A percentile compares a stretch with the other conserved stretches of the same genome.
Evolutionary conservation across 2,113 vertebrate species (phyloP).

Genomic region (Lipotes vexillifer): DNA sequence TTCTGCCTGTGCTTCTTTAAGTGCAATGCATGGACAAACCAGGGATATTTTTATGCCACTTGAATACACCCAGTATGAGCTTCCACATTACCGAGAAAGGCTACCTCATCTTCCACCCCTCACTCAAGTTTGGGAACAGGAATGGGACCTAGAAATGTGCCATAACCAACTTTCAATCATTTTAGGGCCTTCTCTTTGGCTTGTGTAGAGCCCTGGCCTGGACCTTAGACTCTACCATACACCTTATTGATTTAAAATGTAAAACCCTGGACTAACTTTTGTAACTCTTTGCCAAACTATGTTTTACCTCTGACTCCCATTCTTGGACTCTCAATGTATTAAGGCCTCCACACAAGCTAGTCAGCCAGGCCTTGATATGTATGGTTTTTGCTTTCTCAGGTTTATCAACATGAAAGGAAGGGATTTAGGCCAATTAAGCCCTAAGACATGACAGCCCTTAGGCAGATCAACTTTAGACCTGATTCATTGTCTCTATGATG

Average conservation of each 20-base stretch:
- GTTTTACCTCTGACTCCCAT: background rate
- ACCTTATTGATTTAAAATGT: background rate
- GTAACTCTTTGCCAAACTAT: conserved; percentile 12
- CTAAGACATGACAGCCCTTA: background rate
- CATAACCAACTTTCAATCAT: background rate
- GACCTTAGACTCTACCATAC: background rate
- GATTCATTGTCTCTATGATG: background rate
- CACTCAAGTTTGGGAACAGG: background rate
- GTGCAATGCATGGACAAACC: background rate
- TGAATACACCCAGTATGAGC: background rate
- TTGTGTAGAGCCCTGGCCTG: background rate
- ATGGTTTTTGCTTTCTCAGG: background rate
- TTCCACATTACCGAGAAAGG: background rate
- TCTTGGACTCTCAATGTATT: background rate
- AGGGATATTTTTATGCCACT: background rate
- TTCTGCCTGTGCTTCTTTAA: background rate
- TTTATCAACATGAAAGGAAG: background rate
- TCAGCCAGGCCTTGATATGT: background rate
- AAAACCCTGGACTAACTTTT: background rate
- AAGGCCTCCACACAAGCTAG: background rate
- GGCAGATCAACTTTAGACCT: conserved; percentile 6
- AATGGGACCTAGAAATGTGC: background rate
- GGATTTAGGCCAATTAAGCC: background rate
- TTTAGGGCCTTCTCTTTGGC: background rate
- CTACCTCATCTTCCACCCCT: background rate